phyloP scores from a whole-genome alignment of 2,113 vertebrate species.

The Chinchilla lanigera region DNA sequence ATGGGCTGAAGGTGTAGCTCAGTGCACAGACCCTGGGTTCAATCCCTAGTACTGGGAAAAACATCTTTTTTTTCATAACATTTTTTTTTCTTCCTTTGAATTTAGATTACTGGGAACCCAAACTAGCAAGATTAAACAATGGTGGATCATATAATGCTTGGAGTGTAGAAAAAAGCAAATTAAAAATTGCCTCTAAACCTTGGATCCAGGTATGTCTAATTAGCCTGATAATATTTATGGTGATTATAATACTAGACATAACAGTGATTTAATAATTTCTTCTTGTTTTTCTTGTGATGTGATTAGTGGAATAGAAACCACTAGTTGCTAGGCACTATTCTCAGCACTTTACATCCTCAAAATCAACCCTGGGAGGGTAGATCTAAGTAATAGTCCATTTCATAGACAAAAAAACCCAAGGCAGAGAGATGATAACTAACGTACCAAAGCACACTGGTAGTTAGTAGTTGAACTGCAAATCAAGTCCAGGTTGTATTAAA shows the following conservation, averaged over 20 bases:
- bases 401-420: neutral
- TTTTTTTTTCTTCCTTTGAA: conserved; percentile 17
- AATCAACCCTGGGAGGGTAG: neutral
- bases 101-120: conserved; percentile 92
- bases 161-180: conserved; percentile 86
- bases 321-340: neutral
- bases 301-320: neutral
- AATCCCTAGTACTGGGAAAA: neutral
- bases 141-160: conserved; percentile 95
- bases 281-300: neutral
- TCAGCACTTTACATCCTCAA: neutral
- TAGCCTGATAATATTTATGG: neutral
- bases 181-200: conserved; percentile 57
- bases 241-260: neutral
- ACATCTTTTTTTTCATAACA: neutral
- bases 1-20: neutral
- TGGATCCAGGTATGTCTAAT: conserved; percentile 93
- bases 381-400: neutral
- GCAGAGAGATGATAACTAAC: neutral
- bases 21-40: neutral
- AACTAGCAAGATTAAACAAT: conserved; percentile 93
- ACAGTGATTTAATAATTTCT: neutral
- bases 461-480: neutral
- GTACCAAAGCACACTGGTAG: neutral
- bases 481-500: no score